phyloP scores from a whole-genome alignment of 2,797 vertebrate genomes.

The Heteromormyrus szaboi region DNA sequence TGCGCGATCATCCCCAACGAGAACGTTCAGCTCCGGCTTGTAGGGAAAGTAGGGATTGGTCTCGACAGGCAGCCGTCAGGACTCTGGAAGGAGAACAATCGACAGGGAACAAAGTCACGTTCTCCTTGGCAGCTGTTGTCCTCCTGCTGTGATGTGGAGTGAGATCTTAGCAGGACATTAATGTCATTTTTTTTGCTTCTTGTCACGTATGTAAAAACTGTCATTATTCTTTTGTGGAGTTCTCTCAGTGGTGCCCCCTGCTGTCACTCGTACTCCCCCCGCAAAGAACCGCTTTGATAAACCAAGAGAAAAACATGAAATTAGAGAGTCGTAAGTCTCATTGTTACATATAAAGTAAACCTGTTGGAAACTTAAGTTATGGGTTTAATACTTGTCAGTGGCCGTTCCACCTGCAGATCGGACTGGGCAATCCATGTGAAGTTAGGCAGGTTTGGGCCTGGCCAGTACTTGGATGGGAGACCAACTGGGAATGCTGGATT shows the following conservation, averaged over 20 bases:
- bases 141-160: background rate
- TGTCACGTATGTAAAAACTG: background rate
- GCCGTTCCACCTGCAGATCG: background rate
- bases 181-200: background rate
- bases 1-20: background rate
- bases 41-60: background rate
- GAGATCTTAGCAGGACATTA: background rate
- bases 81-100: background rate
- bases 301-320: background rate
- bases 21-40: background rate
- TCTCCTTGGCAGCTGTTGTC: background rate
- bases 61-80: background rate
- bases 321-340: background rate
- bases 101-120: background rate
- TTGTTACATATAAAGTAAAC: background rate
- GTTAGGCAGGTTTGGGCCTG: background rate
- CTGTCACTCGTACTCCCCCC: background rate
- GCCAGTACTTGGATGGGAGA: background rate
- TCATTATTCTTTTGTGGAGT: background rate
- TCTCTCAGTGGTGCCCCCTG: background rate
- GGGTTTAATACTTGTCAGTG: background rate
- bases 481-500: background rate
- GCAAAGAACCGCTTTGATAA: background rate
- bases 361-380: background rate
- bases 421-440: background rate